Base-by-base conservation (phyloP, 2,888 invertebrate genomes). In the Morinoia aosen region DNA sequence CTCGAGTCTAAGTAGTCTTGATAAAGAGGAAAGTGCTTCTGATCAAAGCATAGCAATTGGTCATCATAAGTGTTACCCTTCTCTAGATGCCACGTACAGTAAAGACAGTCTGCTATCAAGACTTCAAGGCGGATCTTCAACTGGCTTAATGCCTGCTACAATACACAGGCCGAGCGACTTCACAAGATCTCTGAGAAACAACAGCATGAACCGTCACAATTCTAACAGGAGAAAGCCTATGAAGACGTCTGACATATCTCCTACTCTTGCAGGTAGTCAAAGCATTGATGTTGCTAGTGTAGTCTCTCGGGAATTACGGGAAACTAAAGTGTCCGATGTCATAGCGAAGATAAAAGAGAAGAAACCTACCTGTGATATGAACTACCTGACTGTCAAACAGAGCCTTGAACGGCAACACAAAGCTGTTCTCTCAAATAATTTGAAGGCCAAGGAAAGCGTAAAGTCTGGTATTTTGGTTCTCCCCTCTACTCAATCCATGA, bases 311-410 rank as follows among this genome's bases (percentile, higher is more conserved):
- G 90, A 90, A 40, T 90, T 90, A 33, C 14, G 90, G 90, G 39
- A 90, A 40, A 94, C 94, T 14, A 95, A 95, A 61, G 95, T 95
- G 0, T 58, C 95, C n/a, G 64, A 95, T 64, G 64, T 95, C 61
- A 58, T 95, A 25, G 58, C 95, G 11, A 58, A 95, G n/a, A 95
- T 95, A 19, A 95, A 64, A 61, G 64, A 58, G n/a, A 95, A 48
- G 56, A 95, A 95, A 95, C 95, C 95, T 12, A 95, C 95, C 2
- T 95, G 95, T 64, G 95, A 95, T n/a, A 58, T 95, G 48, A 64
- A 95, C n/a, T 95, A 61, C 64, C 33, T n/a, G 39, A 95, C n/a
- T 39, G 95, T 64, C 11, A 57, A 64, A 10, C 58, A 61, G 12
- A 64, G 48, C 19, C 61, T 95, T 2, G 61, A 95, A 48, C 58